Conservation (phyloP, 1,140 invertebrate species). For the Andricus grossulariae region DNA sequence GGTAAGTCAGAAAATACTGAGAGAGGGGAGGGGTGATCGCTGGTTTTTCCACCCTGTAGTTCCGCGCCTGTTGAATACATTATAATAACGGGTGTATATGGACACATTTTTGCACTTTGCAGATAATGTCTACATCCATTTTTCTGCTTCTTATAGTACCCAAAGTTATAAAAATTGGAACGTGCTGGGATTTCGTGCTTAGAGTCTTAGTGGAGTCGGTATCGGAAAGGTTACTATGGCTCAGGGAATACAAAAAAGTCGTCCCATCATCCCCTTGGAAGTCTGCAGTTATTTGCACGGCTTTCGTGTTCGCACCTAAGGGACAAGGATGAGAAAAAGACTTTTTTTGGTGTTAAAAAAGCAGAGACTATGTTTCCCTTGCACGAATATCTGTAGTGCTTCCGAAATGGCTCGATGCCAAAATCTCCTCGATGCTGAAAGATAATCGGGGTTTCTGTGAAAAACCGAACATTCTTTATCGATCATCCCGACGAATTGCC, state of each 20-base stretch:
- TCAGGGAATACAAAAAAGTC: conserved; percentile 1
- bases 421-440: conserved; percentile 32
- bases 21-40: no score
- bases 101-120: no score
- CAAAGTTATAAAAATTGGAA: conserved; percentile 1
- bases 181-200: conserved; percentile 11
- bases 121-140: no score
- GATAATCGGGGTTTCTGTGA: conserved; percentile 29
- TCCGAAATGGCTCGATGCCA: conserved; percentile 32
- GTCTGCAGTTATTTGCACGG: conserved; percentile 12
- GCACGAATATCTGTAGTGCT: background rate
- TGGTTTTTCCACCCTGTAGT: no score
- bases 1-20: no score
- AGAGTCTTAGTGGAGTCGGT: background rate
- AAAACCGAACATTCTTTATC: conserved; percentile 41
- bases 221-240: background rate
- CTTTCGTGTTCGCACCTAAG: conserved; percentile 7
- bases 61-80: no score
- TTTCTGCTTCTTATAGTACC: background rate
- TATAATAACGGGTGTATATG: no score
- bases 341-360: background rate
- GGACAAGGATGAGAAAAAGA: background rate
- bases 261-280: background rate
- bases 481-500: conserved; percentile 38
- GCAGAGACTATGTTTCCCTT: conserved; percentile 1